Evolutionary conservation across 2,888 invertebrate species (phyloP).

Genomic region (Dioctria rufipes): DNA sequence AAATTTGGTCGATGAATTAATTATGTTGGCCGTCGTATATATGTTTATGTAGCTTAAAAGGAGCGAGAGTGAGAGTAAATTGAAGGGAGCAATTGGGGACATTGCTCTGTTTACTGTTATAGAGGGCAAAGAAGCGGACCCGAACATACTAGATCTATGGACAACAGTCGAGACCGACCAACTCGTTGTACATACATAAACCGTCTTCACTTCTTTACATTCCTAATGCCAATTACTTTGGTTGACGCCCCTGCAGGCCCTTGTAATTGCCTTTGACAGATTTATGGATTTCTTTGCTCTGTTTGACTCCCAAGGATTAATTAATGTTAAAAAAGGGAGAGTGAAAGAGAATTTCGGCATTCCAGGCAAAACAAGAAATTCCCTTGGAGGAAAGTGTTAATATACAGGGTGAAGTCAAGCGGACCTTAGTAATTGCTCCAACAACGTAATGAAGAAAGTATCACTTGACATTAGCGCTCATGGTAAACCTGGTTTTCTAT

Average conservation of each 20-base stretch:
- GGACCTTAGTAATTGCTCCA: background rate
- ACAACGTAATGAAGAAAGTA: too few relatives aligned
- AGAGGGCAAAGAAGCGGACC: background rate
- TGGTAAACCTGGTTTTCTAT: too few relatives aligned
- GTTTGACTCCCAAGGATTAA: conserved; percentile 16
- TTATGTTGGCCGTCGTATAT: conserved; percentile 6
- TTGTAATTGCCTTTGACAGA: conserved; percentile 50
- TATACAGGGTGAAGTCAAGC: background rate
- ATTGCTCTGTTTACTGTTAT: background rate
- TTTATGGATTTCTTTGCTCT: conserved; percentile 48
- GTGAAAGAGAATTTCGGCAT: conserved; percentile 5
- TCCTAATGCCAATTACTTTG: conserved; percentile 41
- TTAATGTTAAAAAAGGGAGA: conserved; percentile 31
- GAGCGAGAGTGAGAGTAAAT: background rate
- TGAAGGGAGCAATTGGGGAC: conserved; percentile 23
- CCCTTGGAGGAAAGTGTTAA: background rate
- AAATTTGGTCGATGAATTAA: conserved; percentile 42
- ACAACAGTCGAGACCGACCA: background rate
- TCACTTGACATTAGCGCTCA: too few relatives aligned
- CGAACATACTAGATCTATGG: background rate
- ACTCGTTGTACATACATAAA: background rate
- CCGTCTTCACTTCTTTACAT: background rate
- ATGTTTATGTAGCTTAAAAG: background rate
- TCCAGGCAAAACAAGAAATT: background rate
- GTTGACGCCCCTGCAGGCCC: conserved; percentile 36